Evolutionary conservation across 2,797 vertebrate species (phyloP), one percentile per base, ranked within the genome.

Genomic region (Caiman crocodilus): DNA sequence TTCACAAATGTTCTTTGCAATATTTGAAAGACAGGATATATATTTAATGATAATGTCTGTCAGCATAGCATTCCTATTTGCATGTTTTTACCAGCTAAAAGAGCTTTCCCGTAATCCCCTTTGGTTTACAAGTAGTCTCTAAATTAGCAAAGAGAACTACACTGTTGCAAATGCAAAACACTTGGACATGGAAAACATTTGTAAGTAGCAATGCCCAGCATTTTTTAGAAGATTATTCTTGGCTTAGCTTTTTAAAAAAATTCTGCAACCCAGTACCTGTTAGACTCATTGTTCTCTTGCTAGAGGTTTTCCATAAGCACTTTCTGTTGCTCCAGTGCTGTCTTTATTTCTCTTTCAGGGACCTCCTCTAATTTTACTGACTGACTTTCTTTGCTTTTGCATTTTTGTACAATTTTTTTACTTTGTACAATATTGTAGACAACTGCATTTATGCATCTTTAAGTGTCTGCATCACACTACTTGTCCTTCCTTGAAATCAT

Each of bases 201-300:
- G 14, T 50, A 91, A 96, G 90, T 67, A 94, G 90, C 84, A 94
- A 85, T 85, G 61, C 56, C 28, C 35, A 93, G 85, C 69, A 80
- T 78, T 96, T 93, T 90, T 87, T 21, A 89, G 79, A 94, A 81
- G 75, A 64, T 93, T 96, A 71, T 94, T 91, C 81, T 94, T 94
- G 90, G 94, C 88, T 76, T 58, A 83, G 78, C 18, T 73, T 84
- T 61, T 78, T 57, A 90, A 92, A 84, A 85, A 12, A 57, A n/a
- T 75, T 95, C 78, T 93, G 87, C 87, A 93, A 83, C 89, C 74
- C 77, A 88, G 84, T 97, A 96, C 96, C 92, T 95, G 92, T 88
- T 89, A 85, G 85, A 94, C 84, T 88, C 89, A 84, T 92, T 75
- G 84, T 85, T 90, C 81, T 80, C 84, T 79, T 42, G 57, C 92